These are phyloP conservation scores for Nineta flava DNA, from an alignment of 2,888 invertebrate genomes.

Conservation along the genomic window DNA sequence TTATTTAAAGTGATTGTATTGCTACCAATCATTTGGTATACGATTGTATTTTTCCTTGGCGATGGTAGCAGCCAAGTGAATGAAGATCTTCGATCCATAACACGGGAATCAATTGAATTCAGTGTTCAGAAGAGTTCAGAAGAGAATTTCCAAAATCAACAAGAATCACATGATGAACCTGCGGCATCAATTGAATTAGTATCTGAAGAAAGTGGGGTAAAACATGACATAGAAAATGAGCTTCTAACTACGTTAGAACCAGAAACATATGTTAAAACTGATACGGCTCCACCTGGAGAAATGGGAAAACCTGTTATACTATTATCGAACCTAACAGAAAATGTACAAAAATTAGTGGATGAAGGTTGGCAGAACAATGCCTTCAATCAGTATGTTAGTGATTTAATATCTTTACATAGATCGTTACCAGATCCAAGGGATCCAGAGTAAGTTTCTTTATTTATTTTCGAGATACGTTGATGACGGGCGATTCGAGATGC, in stretches of 20 bases:
- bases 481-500: no score
- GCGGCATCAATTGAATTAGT: no score
- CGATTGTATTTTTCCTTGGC: slow-evolving; percentile 63
- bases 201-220: no score
- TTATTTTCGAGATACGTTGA: no score
- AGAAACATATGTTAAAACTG: slow-evolving; percentile 34
- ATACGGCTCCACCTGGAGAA: slow-evolving; percentile 58
- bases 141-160: no score
- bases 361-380: slow-evolving; percentile 97
- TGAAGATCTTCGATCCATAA: background rate
- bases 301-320: slow-evolving; percentile 80
- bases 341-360: slow-evolving; percentile 75
- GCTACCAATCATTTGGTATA: slow-evolving; percentile 73
- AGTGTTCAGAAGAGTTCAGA: no score
- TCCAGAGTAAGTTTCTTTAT: slow-evolving; percentile 82
- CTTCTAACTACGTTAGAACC: slow-evolving; percentile 10
- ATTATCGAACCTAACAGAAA: slow-evolving; percentile 70
- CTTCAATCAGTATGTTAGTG: slow-evolving; percentile 97
- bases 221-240: background rate
- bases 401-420: slow-evolving; percentile 89
- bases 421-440: slow-evolving; percentile 88
- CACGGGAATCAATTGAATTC: background rate
- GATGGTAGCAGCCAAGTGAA: slow-evolving; percentile 25
- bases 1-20: slow-evolving; percentile 69
- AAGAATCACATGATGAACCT: no score